Percentiles rank a stretch among this genome's conserved stretches.
These are phyloP conservation scores for Pipistrellus nathusii DNA, from an alignment of 2,797 vertebrate genomes.

Conservation along the genomic window DNA sequence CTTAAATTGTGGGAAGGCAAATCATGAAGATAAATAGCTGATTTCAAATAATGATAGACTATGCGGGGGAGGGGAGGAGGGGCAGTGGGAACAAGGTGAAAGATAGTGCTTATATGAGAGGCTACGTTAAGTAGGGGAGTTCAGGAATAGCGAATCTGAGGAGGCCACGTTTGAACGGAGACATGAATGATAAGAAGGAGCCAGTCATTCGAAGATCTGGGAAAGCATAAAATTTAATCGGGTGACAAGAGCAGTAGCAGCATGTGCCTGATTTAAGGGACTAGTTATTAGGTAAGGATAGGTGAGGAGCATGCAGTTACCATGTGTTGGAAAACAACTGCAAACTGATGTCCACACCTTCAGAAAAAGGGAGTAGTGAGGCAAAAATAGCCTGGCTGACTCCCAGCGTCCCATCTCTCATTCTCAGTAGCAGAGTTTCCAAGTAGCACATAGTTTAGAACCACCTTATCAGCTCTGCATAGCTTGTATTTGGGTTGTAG, in stretches of 20 bases:
- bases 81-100: neutral
- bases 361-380: neutral
- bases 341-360: neutral
- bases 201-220: neutral
- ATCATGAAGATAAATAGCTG: neutral
- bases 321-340: neutral
- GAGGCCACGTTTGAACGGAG: neutral
- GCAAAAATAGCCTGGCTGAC: neutral
- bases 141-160: neutral
- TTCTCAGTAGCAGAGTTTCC: neutral
- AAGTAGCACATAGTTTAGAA: neutral
- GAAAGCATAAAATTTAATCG: neutral
- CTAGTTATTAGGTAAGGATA: neutral
- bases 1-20: neutral
- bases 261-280: neutral
- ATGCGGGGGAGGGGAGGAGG: too few relatives aligned
- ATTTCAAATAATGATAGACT: neutral
- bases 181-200: constrained; percentile 16
- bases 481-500: neutral
- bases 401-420: too few relatives aligned
- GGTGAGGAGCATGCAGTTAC: neutral
- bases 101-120: neutral
- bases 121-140: neutral
- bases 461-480: neutral
- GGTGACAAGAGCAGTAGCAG: neutral